These are phyloP conservation scores for Labeo rohita DNA, from an alignment of 2,113 vertebrate genomes.

Conservation along the genomic window DNA sequence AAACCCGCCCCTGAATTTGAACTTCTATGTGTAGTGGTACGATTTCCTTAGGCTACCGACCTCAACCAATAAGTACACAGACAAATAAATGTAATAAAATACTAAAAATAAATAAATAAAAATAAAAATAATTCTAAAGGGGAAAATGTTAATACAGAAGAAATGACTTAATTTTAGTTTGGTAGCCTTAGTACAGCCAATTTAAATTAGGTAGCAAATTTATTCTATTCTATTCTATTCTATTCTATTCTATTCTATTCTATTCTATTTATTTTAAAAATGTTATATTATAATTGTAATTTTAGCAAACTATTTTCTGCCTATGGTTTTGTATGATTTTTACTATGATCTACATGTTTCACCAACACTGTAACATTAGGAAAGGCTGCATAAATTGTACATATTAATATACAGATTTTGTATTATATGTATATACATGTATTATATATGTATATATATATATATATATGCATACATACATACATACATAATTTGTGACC, in stretches of 20 bases:
- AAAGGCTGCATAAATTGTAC: background rate
- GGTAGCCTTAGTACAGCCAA: background rate
- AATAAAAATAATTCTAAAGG: background rate
- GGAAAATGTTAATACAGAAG: background rate
- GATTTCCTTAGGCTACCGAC: background rate
- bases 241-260: background rate
- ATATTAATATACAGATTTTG: background rate
- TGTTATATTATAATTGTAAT: too few species aligned
- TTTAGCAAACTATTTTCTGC: background rate
- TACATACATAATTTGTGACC: too few species aligned
- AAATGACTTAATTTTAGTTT: background rate
- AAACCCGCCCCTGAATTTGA: conserved; percentile 52
- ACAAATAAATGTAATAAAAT: background rate
- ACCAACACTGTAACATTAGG: background rate
- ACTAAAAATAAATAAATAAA: background rate
- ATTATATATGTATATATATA: too few species aligned
- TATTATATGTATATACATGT: too few species aligned
- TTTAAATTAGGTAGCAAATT: background rate
- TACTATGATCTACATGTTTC: background rate
- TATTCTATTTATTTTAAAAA: background rate
- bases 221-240: background rate
- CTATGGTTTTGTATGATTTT: background rate
- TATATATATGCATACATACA: too few species aligned
- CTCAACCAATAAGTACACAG: background rate
- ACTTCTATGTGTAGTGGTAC: conserved; percentile 7